Conservation (phyloP, 2,113 vertebrate genomes). For the Pungitius pungitius region DNA sequence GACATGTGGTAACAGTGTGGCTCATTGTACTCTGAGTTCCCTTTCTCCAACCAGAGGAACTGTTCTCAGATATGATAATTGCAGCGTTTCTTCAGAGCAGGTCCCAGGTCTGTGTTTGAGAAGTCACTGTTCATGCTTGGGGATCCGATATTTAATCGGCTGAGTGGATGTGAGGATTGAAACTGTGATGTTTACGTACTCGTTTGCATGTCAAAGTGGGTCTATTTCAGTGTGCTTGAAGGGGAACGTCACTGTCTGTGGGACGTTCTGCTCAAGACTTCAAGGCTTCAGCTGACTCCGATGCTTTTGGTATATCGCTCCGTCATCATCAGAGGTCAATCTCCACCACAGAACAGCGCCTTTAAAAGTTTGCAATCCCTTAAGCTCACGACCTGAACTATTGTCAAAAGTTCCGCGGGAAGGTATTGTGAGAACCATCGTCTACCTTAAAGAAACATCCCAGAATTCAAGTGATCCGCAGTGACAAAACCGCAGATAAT, state of each 20-base stretch:
- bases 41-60: no score
- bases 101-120: neutral
- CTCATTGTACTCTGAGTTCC: neutral
- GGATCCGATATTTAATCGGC: constrained; percentile 46
- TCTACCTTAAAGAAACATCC: neutral
- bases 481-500: neutral
- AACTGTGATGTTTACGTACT: constrained; percentile 50
- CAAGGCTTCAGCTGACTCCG: neutral
- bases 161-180: constrained; percentile 29
- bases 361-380: neutral
- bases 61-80: neutral
- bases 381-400: neutral
- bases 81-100: constrained; percentile 4
- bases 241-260: constrained; percentile 33
- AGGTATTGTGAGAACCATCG: neutral
- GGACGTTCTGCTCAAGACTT: constrained; percentile 9
- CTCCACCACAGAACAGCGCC: neutral
- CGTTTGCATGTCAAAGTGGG: constrained; percentile 56
- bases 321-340: neutral
- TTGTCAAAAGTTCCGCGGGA: neutral
- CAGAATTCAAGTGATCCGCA: neutral
- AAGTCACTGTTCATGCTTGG: constrained; percentile 26
- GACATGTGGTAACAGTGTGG: neutral
- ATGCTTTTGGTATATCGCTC: neutral
- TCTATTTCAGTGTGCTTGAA: constrained; percentile 54